Percentiles rank a stretch among this genome's conserved stretches.
phyloP scores from a whole-genome alignment of 1,140 invertebrate species.

The Drosophila pachea region DNA sequence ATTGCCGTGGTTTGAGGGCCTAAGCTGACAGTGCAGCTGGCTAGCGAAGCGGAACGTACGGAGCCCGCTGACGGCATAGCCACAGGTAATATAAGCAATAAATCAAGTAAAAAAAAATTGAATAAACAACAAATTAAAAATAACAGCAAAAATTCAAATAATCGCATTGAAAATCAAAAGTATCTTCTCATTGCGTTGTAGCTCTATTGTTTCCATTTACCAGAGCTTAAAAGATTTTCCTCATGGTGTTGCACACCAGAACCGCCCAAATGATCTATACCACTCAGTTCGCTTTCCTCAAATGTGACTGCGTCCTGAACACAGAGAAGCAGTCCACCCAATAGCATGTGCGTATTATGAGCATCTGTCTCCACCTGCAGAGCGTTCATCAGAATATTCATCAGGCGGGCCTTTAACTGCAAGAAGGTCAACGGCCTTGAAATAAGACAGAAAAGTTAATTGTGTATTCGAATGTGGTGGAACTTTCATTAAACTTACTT shows the following conservation, averaged over 20 bases:
- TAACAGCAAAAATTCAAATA: conserved; percentile 20
- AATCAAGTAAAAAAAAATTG: conserved; percentile 36
- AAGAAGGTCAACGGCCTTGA: conserved; percentile 84
- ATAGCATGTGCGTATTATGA: conserved; percentile 92
- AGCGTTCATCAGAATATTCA: conserved; percentile 92
- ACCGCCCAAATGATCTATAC: conserved; percentile 80
- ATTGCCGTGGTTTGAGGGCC: conserved; percentile 67
- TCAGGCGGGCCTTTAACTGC: conserved; percentile 89
- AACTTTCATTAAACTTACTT: conserved; percentile 66
- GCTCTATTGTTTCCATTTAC: conserved; percentile 78
- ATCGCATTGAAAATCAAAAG: conserved; percentile 4
- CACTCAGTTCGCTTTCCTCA: conserved; percentile 83
- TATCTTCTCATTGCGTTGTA: no score
- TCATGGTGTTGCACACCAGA: conserved; percentile 79
- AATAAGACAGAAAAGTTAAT: background rate
- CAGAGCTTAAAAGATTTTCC: conserved; percentile 85
- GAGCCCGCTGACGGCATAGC: conserved; percentile 64
- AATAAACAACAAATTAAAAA: conserved; percentile 47
- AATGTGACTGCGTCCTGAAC: conserved; percentile 90
- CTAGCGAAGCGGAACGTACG: conserved; percentile 75
- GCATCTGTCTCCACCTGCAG: conserved; percentile 92
- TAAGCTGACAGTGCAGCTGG: conserved; percentile 72
- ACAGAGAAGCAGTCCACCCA: conserved; percentile 88
- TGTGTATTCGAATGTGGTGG: background rate
- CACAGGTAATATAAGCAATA: conserved; percentile 16